Percentiles rank a stretch among this genome's conserved stretches.
Conservation (phyloP, 2,888 invertebrate species). For the Phengaris arion region DNA sequence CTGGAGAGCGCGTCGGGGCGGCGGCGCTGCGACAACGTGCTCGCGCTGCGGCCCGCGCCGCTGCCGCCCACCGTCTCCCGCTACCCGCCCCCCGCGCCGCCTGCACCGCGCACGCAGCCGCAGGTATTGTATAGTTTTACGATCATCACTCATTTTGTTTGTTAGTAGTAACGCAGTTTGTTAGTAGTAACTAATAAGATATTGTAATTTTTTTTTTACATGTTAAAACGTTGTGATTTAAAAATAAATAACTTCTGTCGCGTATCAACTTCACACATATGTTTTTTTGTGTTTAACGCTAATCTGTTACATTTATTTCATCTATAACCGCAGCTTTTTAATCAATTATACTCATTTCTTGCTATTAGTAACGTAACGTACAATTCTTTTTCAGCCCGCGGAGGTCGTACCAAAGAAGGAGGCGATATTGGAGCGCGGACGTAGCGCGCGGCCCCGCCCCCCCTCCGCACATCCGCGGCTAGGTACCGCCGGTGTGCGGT, state of each 20-base stretch:
- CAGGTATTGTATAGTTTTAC: constrained; percentile 5
- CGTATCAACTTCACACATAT: no score
- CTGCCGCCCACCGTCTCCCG: constrained; percentile 87
- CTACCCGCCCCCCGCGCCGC: constrained; percentile 84
- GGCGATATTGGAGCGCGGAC: constrained; percentile 76
- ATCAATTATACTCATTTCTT: not conserved
- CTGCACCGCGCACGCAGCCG: constrained; percentile 30
- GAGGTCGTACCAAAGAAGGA: constrained; percentile 54
- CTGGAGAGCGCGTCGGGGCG: constrained; percentile 73
- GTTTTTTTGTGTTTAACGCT: no score
- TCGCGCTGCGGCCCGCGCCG: constrained; percentile 86
- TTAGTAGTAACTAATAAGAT: no score
- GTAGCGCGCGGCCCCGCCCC: constrained; percentile 47
- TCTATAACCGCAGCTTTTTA: not conserved
- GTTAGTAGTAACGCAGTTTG: no score
- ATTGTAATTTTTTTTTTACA: no score
- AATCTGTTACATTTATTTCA: not conserved
- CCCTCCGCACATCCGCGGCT: constrained; percentile 57
- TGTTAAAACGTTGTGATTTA: no score
- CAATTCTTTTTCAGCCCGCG: constrained; percentile 44
- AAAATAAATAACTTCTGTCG: no score
- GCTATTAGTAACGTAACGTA: not conserved
- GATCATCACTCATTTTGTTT: no score
- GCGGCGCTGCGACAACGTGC: constrained; percentile 83
- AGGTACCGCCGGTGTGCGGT: constrained; percentile 53